Conservation (phyloP, 2,797 vertebrate species). For the Sebastes matsubarae region DNA sequence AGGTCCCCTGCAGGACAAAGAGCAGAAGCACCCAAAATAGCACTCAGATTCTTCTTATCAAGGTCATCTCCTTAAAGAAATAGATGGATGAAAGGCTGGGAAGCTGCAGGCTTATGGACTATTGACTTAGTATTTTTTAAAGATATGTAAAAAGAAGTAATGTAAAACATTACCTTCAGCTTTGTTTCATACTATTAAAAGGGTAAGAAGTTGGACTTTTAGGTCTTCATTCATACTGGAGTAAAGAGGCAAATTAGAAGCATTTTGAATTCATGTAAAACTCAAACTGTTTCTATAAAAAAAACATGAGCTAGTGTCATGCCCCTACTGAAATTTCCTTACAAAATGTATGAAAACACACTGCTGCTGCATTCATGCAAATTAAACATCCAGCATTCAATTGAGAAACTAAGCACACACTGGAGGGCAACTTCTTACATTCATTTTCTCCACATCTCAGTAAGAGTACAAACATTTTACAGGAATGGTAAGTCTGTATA, state of each 20-base stretch:
- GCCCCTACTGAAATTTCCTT: background rate
- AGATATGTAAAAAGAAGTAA: background rate
- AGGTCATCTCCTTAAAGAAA: conserved; percentile 52
- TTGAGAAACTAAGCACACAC: background rate
- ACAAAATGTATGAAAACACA: background rate
- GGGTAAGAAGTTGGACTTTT: conserved; percentile 11
- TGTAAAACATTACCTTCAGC: background rate
- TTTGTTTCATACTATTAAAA: background rate
- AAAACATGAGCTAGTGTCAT: background rate
- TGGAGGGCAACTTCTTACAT: background rate
- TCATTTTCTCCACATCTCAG: background rate
- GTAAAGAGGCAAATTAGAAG: background rate
- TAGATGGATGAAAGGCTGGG: conserved; percentile 5
- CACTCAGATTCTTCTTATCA: conserved; percentile 28
- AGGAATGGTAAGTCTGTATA: background rate
- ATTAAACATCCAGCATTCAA: background rate
- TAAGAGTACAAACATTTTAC: background rate
- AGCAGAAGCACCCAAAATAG: conserved; percentile 45
- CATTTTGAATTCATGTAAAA: conserved; percentile 20
- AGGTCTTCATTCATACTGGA: conserved; percentile 7
- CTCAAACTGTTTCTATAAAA: conserved; percentile 6
- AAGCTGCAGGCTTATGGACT: background rate
- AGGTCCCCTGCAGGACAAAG: conserved; percentile 36
- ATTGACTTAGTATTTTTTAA: background rate
- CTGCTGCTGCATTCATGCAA: background rate